Base-by-base conservation (phyloP, 2,797 vertebrate genomes). In the Acropternis orthonyx region DNA sequence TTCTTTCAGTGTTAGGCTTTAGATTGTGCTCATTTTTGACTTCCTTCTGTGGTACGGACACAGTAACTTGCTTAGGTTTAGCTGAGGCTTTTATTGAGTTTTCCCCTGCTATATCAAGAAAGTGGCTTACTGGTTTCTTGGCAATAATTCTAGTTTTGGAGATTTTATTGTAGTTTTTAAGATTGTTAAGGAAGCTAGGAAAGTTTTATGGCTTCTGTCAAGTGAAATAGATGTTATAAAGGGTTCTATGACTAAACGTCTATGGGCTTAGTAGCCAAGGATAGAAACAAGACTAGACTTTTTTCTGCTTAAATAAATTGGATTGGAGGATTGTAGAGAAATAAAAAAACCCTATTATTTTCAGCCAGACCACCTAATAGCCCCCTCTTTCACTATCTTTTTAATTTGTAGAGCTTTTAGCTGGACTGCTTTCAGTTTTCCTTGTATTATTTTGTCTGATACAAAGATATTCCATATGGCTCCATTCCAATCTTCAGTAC, bases 121-220 rank as follows among this genome's bases (percentile, higher is more conserved):
- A 89, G 58, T 44, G 71, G 58, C 30, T 90, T 78, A 26, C 49
- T 61, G 65, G 21, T 43, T 87, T 85, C 69, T 84, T 90, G 91
- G 71, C 74, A 93, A 73, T 79, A 79, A 81, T 92, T 93, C 27
- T 48, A 62, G 30, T 41, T 79, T 92, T 75, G 59, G 55, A 77
- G 43, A 4, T 89, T 95, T 86, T 93, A 68, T 69, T 86, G 63
- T 76, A 39, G 22, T 81, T 92, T 93, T 86, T 19, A 81, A 81
- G 48, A 76, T 84, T 88, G 69, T 59, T 89, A 82, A 76, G 71
- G 54, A 93, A 89, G 54, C 65, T 73, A 51, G 32, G 77, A 56
- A 79, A 89, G 54, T 86, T 95, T 96, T 92, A 91, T 66, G 36
- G 71, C 20, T 93, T 78, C 81, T 91, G n/a, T 79, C 84, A 87